These are phyloP conservation scores for Prorops nasuta DNA, from an alignment of 1,140 invertebrate genomes.

Conservation along the genomic window DNA sequence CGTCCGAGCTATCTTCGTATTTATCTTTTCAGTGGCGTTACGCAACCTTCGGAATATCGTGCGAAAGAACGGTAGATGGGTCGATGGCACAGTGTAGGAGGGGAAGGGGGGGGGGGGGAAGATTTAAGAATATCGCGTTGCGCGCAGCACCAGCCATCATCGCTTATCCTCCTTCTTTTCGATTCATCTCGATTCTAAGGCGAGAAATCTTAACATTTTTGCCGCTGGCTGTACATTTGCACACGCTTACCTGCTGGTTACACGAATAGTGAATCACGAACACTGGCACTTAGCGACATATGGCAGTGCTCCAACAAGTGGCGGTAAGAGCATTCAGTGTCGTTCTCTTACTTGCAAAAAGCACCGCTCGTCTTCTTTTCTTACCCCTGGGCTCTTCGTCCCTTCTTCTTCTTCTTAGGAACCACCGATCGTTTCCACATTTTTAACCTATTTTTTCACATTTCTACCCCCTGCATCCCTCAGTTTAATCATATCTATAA, in stretches of 20 bases:
- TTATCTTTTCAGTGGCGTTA: neutral
- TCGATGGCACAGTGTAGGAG: no score
- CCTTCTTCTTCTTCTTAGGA: no score
- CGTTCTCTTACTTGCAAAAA: neutral
- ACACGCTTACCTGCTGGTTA: neutral
- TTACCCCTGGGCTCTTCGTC: no score
- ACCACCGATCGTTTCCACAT: no score
- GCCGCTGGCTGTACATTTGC: neutral
- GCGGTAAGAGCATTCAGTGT: constrained; percentile 24
- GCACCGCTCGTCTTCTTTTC: no score
- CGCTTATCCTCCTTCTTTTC: neutral
- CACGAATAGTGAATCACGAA: neutral
- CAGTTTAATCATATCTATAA: no score
- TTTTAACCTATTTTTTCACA: no score
- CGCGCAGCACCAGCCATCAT: neutral
- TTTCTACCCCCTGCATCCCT: no score
- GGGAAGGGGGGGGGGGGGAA: no score
- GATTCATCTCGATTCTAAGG: neutral
- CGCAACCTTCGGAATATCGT: neutral
- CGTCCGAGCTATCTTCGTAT: neutral
- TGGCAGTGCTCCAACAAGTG: constrained; percentile 51
- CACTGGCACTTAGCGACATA: constrained; percentile 20
- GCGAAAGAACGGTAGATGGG: no score
- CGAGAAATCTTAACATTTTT: neutral
- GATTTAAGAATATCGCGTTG: neutral